Conservation (phyloP, 2,113 vertebrate genomes). For the Rhabdomys dilectus region DNA sequence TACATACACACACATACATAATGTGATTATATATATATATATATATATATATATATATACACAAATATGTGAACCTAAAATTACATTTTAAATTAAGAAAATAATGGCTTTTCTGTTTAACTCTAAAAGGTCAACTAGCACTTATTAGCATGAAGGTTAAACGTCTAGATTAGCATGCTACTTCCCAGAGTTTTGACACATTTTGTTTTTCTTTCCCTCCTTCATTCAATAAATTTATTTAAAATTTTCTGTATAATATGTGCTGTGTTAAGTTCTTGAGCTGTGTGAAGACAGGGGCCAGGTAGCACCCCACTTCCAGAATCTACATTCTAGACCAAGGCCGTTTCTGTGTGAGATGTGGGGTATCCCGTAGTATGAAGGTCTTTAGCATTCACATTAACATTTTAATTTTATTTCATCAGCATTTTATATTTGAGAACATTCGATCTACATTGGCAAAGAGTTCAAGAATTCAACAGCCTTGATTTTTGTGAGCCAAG, state of each 20-base stretch:
- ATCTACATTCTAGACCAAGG: neutral
- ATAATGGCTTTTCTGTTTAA: neutral
- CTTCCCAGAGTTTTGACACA: neutral
- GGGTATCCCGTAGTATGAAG: neutral
- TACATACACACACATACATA: neutral
- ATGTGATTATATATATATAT: neutral
- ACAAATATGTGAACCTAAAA: neutral
- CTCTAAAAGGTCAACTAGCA: neutral
- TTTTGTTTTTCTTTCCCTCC: constrained; percentile 13
- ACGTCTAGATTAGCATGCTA: neutral
- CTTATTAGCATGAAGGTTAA: neutral
- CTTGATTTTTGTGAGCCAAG: constrained; percentile 75
- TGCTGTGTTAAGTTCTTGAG: neutral
- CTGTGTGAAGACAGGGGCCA: neutral
- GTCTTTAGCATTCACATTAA: neutral
- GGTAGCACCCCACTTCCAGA: neutral
- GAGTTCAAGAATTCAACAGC: constrained; percentile 73
- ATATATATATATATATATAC: neutral
- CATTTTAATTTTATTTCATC: constrained; percentile 1
- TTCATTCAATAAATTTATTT: constrained; percentile 33
- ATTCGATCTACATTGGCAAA: constrained; percentile 50
- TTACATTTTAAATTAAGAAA: constrained; percentile 5
- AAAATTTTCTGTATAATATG: neutral
- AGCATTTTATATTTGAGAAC: neutral
- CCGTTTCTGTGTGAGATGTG: neutral